phyloP scores from a whole-genome alignment of 1,140 invertebrate genomes.

The Drosophila yakuba region DNA sequence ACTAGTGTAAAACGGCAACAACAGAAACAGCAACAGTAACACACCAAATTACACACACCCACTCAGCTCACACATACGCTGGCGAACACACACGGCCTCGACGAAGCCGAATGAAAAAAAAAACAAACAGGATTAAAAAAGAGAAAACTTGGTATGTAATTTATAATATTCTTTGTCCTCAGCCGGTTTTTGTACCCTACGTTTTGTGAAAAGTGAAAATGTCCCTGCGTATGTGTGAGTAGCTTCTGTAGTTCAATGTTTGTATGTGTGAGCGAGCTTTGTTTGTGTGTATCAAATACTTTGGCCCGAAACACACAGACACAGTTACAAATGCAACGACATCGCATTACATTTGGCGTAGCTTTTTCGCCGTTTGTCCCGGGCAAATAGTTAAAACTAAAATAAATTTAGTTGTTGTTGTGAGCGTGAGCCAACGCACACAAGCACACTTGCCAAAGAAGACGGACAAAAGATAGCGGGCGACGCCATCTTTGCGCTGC shows the following conservation, averaged over 20 bases:
- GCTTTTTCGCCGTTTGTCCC: slow-evolving; percentile 48
- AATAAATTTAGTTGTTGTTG: slow-evolving; percentile 80
- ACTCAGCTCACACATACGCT: slow-evolving; percentile 13
- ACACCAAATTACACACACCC: slow-evolving; percentile 45
- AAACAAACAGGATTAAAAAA: slow-evolving; percentile 21
- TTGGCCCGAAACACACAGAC: slow-evolving; percentile 33
- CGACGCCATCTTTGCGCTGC: slow-evolving; percentile 69
- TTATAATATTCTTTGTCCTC: slow-evolving; percentile 80
- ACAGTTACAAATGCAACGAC: slow-evolving; percentile 32
- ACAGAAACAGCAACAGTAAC: slow-evolving; percentile 48
- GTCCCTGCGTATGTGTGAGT: slow-evolving; percentile 30
- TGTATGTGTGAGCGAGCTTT: slow-evolving; percentile 15
- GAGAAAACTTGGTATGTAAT: slow-evolving; percentile 68
- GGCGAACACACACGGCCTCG: slow-evolving; percentile 7
- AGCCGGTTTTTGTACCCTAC: slow-evolving; percentile 51
- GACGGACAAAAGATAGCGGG: slow-evolving; percentile 68
- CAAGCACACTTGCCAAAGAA: slow-evolving; percentile 19
- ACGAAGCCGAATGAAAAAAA: slow-evolving; percentile 37
- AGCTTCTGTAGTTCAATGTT: not conserved
- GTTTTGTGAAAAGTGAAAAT: slow-evolving; percentile 80
- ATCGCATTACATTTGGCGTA: slow-evolving; percentile 43
- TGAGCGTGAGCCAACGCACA: slow-evolving; percentile 22
- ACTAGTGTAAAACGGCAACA: slow-evolving; percentile 55
- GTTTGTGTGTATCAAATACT: slow-evolving; percentile 60
- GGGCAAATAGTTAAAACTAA: slow-evolving; percentile 81